Conservation (phyloP, 1,140 invertebrate species). For the Heliothis virescens region DNA sequence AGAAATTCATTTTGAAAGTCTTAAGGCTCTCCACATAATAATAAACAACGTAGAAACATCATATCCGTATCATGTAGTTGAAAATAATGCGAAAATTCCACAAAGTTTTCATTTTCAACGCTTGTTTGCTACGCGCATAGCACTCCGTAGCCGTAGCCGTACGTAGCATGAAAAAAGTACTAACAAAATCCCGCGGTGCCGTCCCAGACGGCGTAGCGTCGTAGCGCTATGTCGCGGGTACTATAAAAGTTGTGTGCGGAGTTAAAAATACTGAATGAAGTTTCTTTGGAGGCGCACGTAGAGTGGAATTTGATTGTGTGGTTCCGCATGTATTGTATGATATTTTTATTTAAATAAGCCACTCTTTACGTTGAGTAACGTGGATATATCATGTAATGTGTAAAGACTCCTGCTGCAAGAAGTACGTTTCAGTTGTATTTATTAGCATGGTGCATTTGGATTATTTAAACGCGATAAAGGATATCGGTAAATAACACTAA, state of each 20-base stretch:
- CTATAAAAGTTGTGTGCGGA: slow-evolving; percentile 47
- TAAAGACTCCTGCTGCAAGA: too few species aligned
- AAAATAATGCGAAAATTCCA: slow-evolving; percentile 19
- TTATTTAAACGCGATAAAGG: too few species aligned
- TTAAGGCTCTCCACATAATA: not conserved
- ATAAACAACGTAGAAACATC: slow-evolving; percentile 5
- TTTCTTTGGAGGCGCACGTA: slow-evolving; percentile 22
- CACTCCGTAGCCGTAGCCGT: slow-evolving; percentile 11
- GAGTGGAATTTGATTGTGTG: slow-evolving; percentile 10
- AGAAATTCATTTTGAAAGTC: not conserved
- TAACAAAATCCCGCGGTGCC: slow-evolving; percentile 12
- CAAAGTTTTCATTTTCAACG: slow-evolving; percentile 22
- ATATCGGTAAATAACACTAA: too few species aligned
- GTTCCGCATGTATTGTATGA: not conserved
- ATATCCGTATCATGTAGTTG: slow-evolving; percentile 8
- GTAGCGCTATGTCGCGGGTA: slow-evolving; percentile 44
- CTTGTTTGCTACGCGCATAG: slow-evolving; percentile 33
- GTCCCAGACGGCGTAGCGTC: slow-evolving; percentile 39
- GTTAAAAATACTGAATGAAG: slow-evolving; percentile 49
- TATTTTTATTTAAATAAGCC: not conserved
- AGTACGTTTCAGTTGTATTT: too few species aligned
- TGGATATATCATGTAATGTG: too few species aligned
- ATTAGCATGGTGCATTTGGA: too few species aligned
- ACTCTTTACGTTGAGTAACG: not conserved
- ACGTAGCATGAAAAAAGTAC: slow-evolving; percentile 24